Percentiles rank a stretch among this genome's conserved stretches.
phyloP scores from a whole-genome alignment of 2,888 invertebrate species.

The Phanerotoma sp. region DNA sequence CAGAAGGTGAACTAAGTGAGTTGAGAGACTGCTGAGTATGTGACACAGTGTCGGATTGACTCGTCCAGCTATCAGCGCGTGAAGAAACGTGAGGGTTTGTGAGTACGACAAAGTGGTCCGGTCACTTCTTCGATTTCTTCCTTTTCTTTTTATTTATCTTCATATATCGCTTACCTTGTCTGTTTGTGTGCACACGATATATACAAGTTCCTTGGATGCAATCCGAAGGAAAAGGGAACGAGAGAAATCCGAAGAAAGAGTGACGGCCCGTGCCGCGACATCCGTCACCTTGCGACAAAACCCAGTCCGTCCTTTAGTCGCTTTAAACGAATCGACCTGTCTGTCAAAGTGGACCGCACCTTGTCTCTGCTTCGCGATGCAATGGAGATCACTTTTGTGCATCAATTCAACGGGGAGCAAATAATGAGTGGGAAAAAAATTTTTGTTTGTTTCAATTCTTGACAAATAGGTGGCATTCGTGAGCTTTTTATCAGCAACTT shows the following conservation, averaged over 20 bases:
- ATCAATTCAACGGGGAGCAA: background rate
- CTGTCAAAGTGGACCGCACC: slow-evolving; percentile 33
- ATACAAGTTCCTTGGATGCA: too few species aligned
- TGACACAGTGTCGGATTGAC: slow-evolving; percentile 33
- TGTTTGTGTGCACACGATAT: too few species aligned
- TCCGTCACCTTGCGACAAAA: slow-evolving; percentile 40
- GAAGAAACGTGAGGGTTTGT: slow-evolving; percentile 23
- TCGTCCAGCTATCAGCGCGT: slow-evolving; percentile 25
- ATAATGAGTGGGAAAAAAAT: background rate
- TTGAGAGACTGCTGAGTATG: slow-evolving; percentile 29
- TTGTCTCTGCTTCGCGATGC: background rate
- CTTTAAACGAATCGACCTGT: slow-evolving; percentile 38
- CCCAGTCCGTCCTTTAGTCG: slow-evolving; percentile 31
- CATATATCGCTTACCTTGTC: too few species aligned
- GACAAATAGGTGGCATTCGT: slow-evolving; percentile 8
- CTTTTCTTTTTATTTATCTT: background rate
- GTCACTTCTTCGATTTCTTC: slow-evolving; percentile 42
- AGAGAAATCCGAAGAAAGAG: slow-evolving; percentile 36
- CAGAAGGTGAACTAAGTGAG: slow-evolving; percentile 15
- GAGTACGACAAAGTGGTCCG: slow-evolving; percentile 52
- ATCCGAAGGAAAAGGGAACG: slow-evolving; percentile 18
- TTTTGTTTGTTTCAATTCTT: background rate
- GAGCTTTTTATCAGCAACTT: too few species aligned
- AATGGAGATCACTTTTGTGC: slow-evolving; percentile 3
- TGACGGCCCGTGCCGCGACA: slow-evolving; percentile 42